Evolutionary conservation across 2,113 vertebrate genomes (phyloP).

Genomic region (Saguinus midas): DNA sequence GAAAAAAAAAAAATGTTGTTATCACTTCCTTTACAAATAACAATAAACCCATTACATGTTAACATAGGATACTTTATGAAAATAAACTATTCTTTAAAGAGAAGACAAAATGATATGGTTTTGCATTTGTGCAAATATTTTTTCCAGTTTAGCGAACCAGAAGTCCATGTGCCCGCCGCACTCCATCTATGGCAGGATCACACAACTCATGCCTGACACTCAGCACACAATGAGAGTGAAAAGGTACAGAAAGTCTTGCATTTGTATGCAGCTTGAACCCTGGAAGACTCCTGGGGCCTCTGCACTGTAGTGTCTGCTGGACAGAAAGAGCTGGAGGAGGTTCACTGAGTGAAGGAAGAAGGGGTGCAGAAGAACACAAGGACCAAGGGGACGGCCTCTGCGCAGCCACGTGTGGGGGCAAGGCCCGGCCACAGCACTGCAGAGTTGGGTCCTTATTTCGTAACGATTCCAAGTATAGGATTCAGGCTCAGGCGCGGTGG

Average conservation of each 20-base stretch:
- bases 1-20: background rate
- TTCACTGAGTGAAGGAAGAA: background rate
- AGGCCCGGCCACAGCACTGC: background rate
- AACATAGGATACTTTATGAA: background rate
- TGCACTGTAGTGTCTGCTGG: background rate
- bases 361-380: background rate
- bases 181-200: background rate
- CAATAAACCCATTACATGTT: background rate
- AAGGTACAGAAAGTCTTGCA: background rate
- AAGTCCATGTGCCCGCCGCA: too few relatives aligned
- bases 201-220: too few relatives aligned
- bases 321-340: fast-evolving
- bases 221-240: background rate
- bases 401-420: too few relatives aligned
- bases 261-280: fast-evolving
- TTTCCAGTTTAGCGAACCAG: background rate
- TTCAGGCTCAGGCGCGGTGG: too few relatives aligned
- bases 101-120: background rate
- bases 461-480: background rate
- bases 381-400: too few relatives aligned
- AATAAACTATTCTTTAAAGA: background rate
- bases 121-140: background rate
- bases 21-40: background rate
- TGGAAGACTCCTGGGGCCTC: background rate
- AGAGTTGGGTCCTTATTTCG: background rate